phyloP scores from a whole-genome alignment of 2,888 invertebrate species.

The Caenorhabditis auriculariae region DNA sequence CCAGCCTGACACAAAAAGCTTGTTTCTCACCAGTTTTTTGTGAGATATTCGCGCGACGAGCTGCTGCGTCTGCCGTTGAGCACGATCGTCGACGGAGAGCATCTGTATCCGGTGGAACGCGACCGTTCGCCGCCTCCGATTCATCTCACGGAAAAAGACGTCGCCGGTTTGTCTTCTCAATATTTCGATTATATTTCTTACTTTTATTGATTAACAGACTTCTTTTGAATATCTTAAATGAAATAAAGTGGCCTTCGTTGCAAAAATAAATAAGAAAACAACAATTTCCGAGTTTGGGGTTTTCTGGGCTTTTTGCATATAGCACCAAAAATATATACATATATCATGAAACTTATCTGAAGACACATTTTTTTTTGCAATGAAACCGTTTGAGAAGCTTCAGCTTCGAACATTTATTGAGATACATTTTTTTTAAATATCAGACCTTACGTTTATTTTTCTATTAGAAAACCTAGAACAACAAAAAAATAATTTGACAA shows the following conservation, averaged over 20 bases:
- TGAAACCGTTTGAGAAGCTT: background rate
- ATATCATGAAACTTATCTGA: too few relatives aligned
- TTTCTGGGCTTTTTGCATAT: too few relatives aligned
- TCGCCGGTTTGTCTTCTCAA: slow-evolving; percentile 4
- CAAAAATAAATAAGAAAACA: too few relatives aligned
- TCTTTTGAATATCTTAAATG: too few relatives aligned
- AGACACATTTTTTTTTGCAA: background rate
- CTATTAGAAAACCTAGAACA: too few relatives aligned
- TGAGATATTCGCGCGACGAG: slow-evolving; percentile 77
- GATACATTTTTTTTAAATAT: background rate
- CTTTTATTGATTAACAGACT: too few relatives aligned
- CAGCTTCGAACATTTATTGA: background rate
- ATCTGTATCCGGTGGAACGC: slow-evolving; percentile 46
- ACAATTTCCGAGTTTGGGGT: too few relatives aligned
- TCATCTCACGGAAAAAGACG: slow-evolving; percentile 46
- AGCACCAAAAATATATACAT: too few relatives aligned
- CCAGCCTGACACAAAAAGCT: too few relatives aligned
- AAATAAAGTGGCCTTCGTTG: too few relatives aligned
- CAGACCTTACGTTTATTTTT: background rate
- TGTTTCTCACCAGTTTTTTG: slow-evolving; percentile 3
- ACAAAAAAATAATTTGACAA: background rate
- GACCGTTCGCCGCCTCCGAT: slow-evolving; percentile 54
- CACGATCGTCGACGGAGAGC: slow-evolving; percentile 76
- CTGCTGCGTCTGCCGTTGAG: slow-evolving; percentile 88
- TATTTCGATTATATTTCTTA: too few relatives aligned